phyloP scores from a whole-genome alignment of 2,113 vertebrate genomes.

The Pachypanchax playfairii region DNA sequence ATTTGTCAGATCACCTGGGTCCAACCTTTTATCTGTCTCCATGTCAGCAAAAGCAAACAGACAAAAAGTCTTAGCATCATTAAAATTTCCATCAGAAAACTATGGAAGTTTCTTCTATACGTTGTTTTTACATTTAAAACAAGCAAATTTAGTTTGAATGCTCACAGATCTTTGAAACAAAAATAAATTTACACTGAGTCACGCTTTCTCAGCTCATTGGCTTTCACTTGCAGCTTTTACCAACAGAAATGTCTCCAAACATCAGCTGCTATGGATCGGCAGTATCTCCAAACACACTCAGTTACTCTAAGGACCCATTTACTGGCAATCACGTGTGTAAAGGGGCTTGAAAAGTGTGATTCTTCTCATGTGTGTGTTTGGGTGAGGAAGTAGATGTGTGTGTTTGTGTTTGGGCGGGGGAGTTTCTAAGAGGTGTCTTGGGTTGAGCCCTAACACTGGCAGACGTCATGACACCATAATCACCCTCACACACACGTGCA shows the following conservation, averaged over 20 bases:
- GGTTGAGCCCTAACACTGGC: slow-evolving; percentile 55
- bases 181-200: slow-evolving; percentile 26
- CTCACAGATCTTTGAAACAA: slow-evolving; percentile 2
- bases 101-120: not conserved
- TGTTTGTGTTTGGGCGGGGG: slow-evolving; percentile 24
- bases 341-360: slow-evolving; percentile 29
- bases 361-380: slow-evolving; percentile 7
- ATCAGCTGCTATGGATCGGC: slow-evolving; percentile 42
- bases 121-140: not conserved
- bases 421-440: slow-evolving; percentile 22
- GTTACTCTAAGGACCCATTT: slow-evolving; percentile 35
- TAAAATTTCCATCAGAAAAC: too few species aligned
- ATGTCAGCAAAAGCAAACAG: too few species aligned
- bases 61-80: too few species aligned
- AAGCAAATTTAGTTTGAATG: not conserved
- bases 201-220: slow-evolving; percentile 20
- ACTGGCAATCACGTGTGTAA: slow-evolving; percentile 41
- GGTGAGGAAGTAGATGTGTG: slow-evolving; percentile 20
- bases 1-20: too few species aligned
- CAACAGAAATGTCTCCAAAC: slow-evolving; percentile 36
- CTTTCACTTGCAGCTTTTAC: slow-evolving; percentile 24
- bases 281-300: slow-evolving; percentile 23
- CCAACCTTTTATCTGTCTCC: too few species aligned
- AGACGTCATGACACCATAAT: slow-evolving; percentile 59
- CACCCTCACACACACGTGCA: slow-evolving; percentile 23